Conservation (phyloP, 2,113 vertebrate genomes). For the Epinephelus moara region DNA sequence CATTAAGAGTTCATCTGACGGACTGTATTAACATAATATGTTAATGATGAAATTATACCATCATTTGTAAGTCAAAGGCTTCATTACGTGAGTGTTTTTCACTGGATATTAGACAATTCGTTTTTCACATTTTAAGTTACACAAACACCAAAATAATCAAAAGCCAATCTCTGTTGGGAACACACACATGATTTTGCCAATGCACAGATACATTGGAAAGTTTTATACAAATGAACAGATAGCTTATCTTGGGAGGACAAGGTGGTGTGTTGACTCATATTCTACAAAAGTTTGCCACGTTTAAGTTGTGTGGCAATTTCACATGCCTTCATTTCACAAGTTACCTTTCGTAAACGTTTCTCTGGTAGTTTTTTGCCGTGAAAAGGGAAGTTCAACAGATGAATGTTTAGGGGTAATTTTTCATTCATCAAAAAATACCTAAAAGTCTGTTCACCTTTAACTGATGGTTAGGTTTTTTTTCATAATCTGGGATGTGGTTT, state of each 20-base stretch:
- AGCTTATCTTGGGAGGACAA: neutral
- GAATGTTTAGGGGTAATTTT: neutral
- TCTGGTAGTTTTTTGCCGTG: neutral
- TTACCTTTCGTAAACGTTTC: neutral
- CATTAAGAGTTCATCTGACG: slow-evolving; percentile 9
- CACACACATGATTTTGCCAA: neutral
- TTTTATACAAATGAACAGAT: neutral
- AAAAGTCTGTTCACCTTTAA: neutral
- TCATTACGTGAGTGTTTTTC: neutral
- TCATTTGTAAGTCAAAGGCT: slow-evolving; percentile 1
- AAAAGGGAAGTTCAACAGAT: slow-evolving; percentile 19
- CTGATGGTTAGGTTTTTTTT: neutral
- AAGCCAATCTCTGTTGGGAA: neutral
- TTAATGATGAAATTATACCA: too few relatives aligned
- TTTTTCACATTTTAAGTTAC: neutral
- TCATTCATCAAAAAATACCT: neutral
- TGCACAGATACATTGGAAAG: neutral
- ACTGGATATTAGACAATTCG: neutral
- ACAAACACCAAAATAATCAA: neutral
- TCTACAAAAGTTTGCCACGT: neutral
- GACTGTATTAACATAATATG: neutral
- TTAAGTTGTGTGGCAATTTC: neutral
- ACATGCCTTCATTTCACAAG: slow-evolving; percentile 14
- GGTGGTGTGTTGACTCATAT: neutral
- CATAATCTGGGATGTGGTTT: neutral